A percentile compares a stretch with the other conserved stretches of the same genome.
phyloP scores from a whole-genome alignment of 2,797 vertebrate species.

The Acanthurus tractus region DNA sequence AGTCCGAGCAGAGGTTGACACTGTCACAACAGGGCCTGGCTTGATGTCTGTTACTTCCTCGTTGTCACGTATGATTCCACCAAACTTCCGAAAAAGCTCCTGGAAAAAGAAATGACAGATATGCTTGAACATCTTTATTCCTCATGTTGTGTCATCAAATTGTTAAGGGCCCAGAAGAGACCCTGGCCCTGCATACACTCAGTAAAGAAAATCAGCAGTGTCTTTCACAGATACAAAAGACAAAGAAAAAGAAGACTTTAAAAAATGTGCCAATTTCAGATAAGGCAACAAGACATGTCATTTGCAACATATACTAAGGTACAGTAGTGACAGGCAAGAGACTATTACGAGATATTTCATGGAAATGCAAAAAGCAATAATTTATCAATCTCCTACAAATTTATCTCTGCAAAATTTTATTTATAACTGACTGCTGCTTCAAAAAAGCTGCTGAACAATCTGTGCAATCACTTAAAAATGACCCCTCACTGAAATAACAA shows the following conservation, averaged over 20 bases:
- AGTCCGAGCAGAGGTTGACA: constrained; percentile 83
- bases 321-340: constrained; percentile 1
- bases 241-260: not conserved
- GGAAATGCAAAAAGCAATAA: constrained; percentile 28
- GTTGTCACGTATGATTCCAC: constrained; percentile 88
- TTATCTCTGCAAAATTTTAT: constrained; percentile 39
- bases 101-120: constrained; percentile 56
- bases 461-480: constrained; percentile 48
- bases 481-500: constrained; percentile 47
- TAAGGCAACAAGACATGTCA: constrained; percentile 23
- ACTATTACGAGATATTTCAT: constrained; percentile 11
- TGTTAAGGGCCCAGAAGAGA: not conserved
- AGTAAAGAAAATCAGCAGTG: not conserved
- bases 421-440: constrained; percentile 32
- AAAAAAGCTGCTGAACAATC: constrained; percentile 30
- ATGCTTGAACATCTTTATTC: no score
- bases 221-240: not conserved
- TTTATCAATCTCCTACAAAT: constrained; percentile 19
- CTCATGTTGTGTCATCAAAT: not conserved
- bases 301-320: constrained; percentile 15
- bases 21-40: constrained; percentile 84
- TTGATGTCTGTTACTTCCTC: constrained; percentile 88
- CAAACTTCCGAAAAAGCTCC: constrained; percentile 83
- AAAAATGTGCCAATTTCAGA: not conserved
- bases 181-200: not conserved